A percentile compares a stretch with the other conserved stretches of the same genome.
phyloP scores from a whole-genome alignment of 2,113 vertebrate species.

The Eretmodus cyanostictus region DNA sequence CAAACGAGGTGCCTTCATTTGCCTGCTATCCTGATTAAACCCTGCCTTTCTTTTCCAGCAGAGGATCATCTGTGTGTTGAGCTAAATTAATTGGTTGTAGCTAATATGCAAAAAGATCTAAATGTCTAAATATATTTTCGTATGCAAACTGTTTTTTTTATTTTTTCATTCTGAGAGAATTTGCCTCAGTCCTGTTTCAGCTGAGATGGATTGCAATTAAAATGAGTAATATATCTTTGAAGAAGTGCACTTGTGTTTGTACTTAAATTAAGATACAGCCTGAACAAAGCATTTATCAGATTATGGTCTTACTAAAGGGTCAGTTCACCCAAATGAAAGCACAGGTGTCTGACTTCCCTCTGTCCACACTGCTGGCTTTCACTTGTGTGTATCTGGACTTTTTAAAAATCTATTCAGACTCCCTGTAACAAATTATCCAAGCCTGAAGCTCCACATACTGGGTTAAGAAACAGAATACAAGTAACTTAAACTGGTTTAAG shows the following conservation, averaged over 20 bases:
- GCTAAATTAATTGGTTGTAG: constrained; percentile 15
- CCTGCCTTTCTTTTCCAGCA: not conserved
- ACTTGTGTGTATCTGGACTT: not conserved
- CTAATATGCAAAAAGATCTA: not conserved
- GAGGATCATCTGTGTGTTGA: not conserved
- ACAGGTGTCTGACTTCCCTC: not conserved
- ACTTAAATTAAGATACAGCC: not conserved
- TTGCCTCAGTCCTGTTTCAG: not conserved
- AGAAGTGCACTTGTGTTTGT: not conserved
- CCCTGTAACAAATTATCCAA: not conserved
- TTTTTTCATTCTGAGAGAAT: not conserved
- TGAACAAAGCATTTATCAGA: rapidly evolving
- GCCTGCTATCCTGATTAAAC: not conserved
- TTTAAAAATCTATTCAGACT: not conserved
- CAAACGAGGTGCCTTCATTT: not conserved
- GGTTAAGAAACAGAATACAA: too few species aligned
- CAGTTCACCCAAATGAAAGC: not conserved
- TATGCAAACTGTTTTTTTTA: not conserved
- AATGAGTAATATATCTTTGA: constrained; percentile 11
- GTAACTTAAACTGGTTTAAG: not conserved
- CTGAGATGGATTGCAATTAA: constrained; percentile 33
- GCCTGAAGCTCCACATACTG: not conserved
- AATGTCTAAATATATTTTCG: constrained; percentile 6
- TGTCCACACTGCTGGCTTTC: not conserved
- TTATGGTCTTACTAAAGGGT: not conserved